phyloP scores from a whole-genome alignment of 2,113 vertebrate genomes.

The Pelecanus crispus region DNA sequence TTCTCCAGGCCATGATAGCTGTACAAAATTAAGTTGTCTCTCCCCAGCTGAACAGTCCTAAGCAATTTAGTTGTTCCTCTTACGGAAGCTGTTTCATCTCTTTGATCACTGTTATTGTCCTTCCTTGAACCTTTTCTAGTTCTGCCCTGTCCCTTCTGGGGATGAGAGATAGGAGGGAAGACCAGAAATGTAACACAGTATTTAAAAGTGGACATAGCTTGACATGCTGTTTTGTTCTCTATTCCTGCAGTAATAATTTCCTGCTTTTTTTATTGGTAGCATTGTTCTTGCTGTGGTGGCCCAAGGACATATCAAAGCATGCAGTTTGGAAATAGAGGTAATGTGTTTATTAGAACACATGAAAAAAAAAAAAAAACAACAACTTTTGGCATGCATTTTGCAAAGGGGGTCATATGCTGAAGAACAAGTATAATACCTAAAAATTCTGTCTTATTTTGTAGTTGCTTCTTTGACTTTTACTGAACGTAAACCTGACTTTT shows the following conservation, averaged over 20 bases:
- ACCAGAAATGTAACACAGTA: not conserved
- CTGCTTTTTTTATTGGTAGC: not conserved
- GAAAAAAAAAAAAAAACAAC: accelerated
- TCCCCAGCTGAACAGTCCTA: not conserved
- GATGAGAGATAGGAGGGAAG: not conserved
- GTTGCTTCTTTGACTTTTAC: not conserved
- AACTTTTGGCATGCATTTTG: not conserved
- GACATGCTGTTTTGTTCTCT: not conserved
- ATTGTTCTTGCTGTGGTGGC: not conserved
- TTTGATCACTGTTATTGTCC: not conserved
- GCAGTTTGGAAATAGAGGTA: not conserved
- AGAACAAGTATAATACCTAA: not conserved
- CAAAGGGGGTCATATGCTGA: not conserved
- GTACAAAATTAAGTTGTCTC: not conserved
- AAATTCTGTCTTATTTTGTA: not conserved
- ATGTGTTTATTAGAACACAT: not conserved
- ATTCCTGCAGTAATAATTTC: not conserved
- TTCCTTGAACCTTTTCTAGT: not conserved
- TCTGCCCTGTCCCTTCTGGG: not conserved
- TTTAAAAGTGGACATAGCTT: not conserved
- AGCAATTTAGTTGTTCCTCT: not conserved
- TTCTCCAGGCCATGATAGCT: not conserved
- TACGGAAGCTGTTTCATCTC: not conserved
- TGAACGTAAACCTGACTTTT: not conserved
- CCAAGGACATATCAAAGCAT: not conserved